Base-by-base conservation (phyloP, 2,797 vertebrate species). In the Notolabrus celidotus region DNA sequence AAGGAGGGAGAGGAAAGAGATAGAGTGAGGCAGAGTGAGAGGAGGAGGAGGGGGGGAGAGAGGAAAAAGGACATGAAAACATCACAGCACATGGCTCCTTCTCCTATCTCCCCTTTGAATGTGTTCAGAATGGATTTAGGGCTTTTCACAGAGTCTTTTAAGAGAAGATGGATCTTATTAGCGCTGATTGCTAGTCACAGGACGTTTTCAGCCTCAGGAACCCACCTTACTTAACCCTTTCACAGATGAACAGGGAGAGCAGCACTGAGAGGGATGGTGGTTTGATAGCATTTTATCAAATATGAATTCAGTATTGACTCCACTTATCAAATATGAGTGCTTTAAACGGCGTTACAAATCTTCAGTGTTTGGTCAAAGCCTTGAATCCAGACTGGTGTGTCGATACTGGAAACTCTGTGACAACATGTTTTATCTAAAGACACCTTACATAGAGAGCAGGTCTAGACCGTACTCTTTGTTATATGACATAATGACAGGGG, bases 101-200 rank as follows among this genome's bases (percentile, higher is more conserved):
- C 75, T 76, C 66, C 82, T 94, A 92, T 94, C 95, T 93, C 86
- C 94, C 91, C 95, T 98, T 97, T 97, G 96, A 97, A 96, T 96
- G 95, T 93, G 95, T 94, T 95, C 88, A 29, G 93, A 93, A 95
- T 95, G 96, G 96, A 97, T 97, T 93, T 95, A 96, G 93, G 94
- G 96, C 95, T 97, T 96, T 93, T 96, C 95, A 92, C 94, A 81
- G 92, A 95, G 94, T 96, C 95, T 95, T 94, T 93, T 93, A 94
- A 95, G 90, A 93, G 94, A 91, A 95, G 94, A 94, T 90, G 94
- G 95, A 96, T 97, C 96, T 97, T 96, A 97, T 97, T 97, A 97
- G 93, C 79, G 78, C 94, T 96, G 94, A 96, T 96, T 96, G 94
- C 92, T 93, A 97, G 96, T 96, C 96, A 93, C 89, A 85, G 95